A percentile compares a stretch with the other conserved stretches of the same genome.
Conservation (phyloP, 2,797 vertebrate species). For the Malacoctenus gilli region DNA sequence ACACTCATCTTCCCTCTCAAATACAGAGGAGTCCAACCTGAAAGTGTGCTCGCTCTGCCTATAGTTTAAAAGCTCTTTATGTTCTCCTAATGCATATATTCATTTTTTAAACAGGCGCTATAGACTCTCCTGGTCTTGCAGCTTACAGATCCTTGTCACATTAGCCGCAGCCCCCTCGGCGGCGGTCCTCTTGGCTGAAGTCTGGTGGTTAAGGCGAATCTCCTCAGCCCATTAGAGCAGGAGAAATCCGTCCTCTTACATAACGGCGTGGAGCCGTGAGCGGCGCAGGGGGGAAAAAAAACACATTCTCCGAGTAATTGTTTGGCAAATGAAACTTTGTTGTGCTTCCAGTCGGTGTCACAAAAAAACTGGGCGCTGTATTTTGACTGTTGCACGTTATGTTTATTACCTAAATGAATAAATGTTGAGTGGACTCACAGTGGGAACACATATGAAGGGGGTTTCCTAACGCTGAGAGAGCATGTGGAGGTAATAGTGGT, state of each 20-base stretch:
- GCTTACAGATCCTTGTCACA: conserved; percentile 47
- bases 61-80: no score
- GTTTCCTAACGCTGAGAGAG: not conserved
- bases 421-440: no score
- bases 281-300: no score
- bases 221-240: conserved; percentile 59
- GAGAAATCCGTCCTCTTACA: conserved; percentile 54
- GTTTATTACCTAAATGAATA: no score
- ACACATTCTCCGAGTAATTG: no score
- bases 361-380: no score
- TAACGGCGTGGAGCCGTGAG: conserved; percentile 44
- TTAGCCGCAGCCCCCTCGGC: no score
- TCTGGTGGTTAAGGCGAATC: conserved; percentile 43
- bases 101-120: not conserved
- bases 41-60: not conserved
- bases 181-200: conserved; percentile 45
- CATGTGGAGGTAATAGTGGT: conserved; percentile 32
- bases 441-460: not conserved
- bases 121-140: conserved; percentile 13
- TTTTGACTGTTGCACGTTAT: no score
- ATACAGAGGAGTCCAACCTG: not conserved
- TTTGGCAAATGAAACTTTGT: no score
- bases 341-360: no score
- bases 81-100: not conserved
- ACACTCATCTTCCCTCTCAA: no score